These are phyloP conservation scores for Eulemur mongoz DNA, from an alignment of 2,797 vertebrate genomes.

Conservation along the genomic window DNA sequence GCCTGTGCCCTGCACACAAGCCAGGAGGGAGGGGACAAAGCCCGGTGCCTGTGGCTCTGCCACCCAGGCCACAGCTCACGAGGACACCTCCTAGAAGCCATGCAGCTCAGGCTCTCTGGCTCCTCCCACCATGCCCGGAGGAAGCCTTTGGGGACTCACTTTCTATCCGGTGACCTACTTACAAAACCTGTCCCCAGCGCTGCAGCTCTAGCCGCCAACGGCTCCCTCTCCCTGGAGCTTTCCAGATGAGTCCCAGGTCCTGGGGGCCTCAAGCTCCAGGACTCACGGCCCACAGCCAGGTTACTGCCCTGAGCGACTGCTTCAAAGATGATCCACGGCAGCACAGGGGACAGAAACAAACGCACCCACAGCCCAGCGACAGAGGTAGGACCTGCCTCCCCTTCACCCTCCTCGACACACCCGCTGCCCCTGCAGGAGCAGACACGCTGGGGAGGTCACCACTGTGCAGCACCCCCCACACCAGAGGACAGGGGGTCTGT, in stretches of 20 bases:
- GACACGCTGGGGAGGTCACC: too few species aligned
- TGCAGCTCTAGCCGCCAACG: not conserved
- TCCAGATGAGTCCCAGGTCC: constrained; percentile 15
- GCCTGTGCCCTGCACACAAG: not conserved
- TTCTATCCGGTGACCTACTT: constrained; percentile 57
- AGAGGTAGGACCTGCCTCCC: not conserved
- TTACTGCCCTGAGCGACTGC: not conserved
- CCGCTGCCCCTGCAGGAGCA: not conserved
- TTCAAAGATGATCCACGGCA: constrained; percentile 11
- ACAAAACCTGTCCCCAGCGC: not conserved
- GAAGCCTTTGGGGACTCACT: not conserved
- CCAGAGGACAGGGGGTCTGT: too few species aligned
- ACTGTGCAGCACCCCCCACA: not conserved
- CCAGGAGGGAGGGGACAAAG: not conserved
- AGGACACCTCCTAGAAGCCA: not conserved
- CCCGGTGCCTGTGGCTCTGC: not conserved
- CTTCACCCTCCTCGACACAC: not conserved
- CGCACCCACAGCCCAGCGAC: rapidly evolving
- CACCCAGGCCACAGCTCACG: not conserved
- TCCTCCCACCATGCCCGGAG: not conserved
- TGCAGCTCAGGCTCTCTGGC: not conserved
- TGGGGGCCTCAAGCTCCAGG: not conserved
- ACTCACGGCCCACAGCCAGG: not conserved
- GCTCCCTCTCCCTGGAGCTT: not conserved
- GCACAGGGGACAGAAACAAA: not conserved